Evolutionary conservation across 2,888 invertebrate species (phyloP), one percentile per base, ranked within the genome.

Genomic region (Tridacna crocea): DNA sequence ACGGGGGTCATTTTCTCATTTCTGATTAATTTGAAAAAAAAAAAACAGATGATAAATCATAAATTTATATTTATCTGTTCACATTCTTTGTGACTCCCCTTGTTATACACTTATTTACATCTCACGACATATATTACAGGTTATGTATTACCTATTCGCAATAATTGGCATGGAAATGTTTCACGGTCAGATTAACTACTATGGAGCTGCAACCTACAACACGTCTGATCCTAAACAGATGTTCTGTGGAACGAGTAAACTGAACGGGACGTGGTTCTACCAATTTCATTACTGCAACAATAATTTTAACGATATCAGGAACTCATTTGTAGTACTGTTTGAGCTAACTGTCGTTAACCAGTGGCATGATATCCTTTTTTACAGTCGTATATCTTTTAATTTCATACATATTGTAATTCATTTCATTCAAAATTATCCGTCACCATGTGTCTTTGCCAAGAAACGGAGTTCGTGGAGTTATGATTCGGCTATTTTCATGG

Each of bases 331-430:
- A 3, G 87, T 95, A 4, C 91, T 95, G 78, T 95, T 95, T 91
- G 95, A 95, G 84, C 91, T 95, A 51, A 95, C 94, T 72, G 95
- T 95, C n/a, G 95, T 95, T 77, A 95, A 95, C 89, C 95, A 95
- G 87, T 95, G 95, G 95, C 95, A 95, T 92, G 94, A 92, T 94
- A 94, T 94, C 93, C 94, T 94, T 94, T 91, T 46, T 46, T 36
- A 36, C 8, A 36, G 36, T 36, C 36, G 36, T 36, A 36, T 36
- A 36, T 36, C 36, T 36, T 36, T 36, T 36, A 8, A 36, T 36
- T 36, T 36, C 8, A 36, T 36, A 36, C 8, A 36, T 36, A 2
- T 36, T 36, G 36, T 36, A 36, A 36, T 36, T 8, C 8, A 36
- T n/a, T n/a, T n/a, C n/a, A n/a, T n/a, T n/a, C n/a, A n/a, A n/a